A percentile compares a stretch with the other conserved stretches of the same genome.
These are phyloP conservation scores for Vanessa tameamea DNA, from an alignment of 1,140 invertebrate genomes.

Conservation along the genomic window DNA sequence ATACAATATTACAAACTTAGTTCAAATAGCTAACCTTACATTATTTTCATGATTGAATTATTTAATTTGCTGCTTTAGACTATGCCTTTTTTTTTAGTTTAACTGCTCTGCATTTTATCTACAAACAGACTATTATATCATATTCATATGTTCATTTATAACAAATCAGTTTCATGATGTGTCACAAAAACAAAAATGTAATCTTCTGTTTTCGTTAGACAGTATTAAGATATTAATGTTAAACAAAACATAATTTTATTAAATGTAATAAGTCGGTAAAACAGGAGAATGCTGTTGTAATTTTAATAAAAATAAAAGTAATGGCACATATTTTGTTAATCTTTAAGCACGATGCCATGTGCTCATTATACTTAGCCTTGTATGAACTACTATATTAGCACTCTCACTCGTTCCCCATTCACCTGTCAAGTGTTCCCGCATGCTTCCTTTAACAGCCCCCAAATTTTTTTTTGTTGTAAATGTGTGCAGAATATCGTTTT, in stretches of 20 bases:
- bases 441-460: constrained; percentile 80
- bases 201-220: constrained; percentile 30
- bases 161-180: constrained; percentile 34
- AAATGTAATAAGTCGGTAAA: neutral
- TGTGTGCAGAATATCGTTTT: constrained; percentile 78
- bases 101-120: constrained; percentile 76
- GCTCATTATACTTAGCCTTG: constrained; percentile 14
- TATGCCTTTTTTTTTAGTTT: constrained; percentile 58
- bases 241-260: neutral
- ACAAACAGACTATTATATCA: constrained; percentile 51
- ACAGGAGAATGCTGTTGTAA: constrained; percentile 3
- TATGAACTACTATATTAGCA: constrained; percentile 23
- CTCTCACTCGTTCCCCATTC: constrained; percentile 44
- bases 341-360: constrained; percentile 15
- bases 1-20: neutral
- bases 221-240: neutral
- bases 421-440: constrained; percentile 61
- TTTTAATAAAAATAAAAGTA: constrained; percentile 1
- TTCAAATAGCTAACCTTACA: constrained; percentile 40
- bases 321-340: constrained; percentile 17
- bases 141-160: constrained; percentile 48
- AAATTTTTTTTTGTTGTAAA: constrained; percentile 59
- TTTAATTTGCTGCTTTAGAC: constrained; percentile 48
- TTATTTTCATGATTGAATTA: constrained; percentile 36
- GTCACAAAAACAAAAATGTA: constrained; percentile 27